Base-by-base conservation (phyloP, 2,113 vertebrate species). In the Muscicapa adusta region DNA sequence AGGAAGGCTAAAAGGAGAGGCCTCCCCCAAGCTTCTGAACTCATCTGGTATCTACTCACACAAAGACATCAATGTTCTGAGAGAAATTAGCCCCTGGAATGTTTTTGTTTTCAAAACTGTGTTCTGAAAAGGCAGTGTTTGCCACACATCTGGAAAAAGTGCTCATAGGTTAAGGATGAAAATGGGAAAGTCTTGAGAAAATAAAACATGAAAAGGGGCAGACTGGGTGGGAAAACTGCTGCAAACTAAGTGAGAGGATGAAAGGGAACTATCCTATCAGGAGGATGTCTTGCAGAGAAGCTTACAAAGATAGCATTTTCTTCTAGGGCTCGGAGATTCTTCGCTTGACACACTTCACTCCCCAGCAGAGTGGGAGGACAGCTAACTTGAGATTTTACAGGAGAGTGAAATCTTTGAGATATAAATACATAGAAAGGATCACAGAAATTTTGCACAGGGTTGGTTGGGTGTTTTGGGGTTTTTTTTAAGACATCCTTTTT, bases 71-170 rank as follows among this genome's bases (percentile, higher is more conserved):
- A 93, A 66, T 92, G 85, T 95, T 96, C 95, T 96, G 96, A 97
- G 93, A 97, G 58, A 94, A 97, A 96, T 97, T 95, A 96, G 85
- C 65, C 72, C 47, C 56, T 91, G 95, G 94, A 96, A 97, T 95
- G 95, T 93, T 97, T 97, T 96, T 96, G 95, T 96, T 97, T 97
- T 96, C 70, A 96, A 84, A 96, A 94, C 91, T 75, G 85, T 93
- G 89, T 95, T 96, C 92, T 94, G 87, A 96, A 95, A 94, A 87
- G 83, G 62, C 91, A 88, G 51, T 43, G 54, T 91, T 97, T 96
- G 90, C 95, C 89, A 89, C 94, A 98, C 97, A 98, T 97, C 96
- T 98, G 97, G 96, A 96, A 96, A 96, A 97, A 93, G 89, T 65
- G 75, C 93, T 92, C 80, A 61, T 95, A 96, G 90, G 90, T 97